Evolutionary conservation across 92 coral and sea anemone species (phyloP).

Genomic region (Bergia sp.): DNA sequence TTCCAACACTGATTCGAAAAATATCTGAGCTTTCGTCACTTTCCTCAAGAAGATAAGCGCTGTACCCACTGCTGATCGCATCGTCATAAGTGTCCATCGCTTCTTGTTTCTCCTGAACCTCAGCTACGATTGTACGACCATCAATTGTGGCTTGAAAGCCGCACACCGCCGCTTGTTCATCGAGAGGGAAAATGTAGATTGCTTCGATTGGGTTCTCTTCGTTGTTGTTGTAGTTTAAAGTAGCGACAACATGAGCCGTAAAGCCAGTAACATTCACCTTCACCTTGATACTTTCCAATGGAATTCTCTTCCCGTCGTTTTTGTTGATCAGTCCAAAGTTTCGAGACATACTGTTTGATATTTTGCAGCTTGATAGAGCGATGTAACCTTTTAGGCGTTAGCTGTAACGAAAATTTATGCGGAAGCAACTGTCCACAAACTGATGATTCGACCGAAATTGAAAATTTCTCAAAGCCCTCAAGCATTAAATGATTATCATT

Average conservation of each 20-base stretch:
- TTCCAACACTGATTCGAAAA: constrained; percentile 72
- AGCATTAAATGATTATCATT: too few relatives aligned
- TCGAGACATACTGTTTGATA: constrained; percentile 32
- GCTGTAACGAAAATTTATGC: background rate
- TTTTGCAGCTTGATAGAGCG: background rate
- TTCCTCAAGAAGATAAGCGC: constrained; percentile 74
- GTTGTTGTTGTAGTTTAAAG: constrained; percentile 75
- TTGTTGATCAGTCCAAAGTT: constrained; percentile 68
- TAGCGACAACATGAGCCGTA: constrained; percentile 80
- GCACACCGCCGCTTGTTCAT: constrained; percentile 72
- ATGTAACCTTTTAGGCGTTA: background rate
- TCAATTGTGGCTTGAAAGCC: constrained; percentile 79
- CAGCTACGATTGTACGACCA: constrained; percentile 67
- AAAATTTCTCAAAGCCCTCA: background rate
- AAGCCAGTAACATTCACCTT: constrained; percentile 78
- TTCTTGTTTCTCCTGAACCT: constrained; percentile 76
- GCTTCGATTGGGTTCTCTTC: constrained; percentile 86
- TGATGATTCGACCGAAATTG: background rate
- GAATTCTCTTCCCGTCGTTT: constrained; percentile 53
- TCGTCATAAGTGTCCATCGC: constrained; percentile 74
- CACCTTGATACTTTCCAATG: constrained; percentile 72
- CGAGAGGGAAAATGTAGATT: constrained; percentile 79
- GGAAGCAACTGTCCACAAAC: background rate
- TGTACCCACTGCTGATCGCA: constrained; percentile 72
- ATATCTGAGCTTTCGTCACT: constrained; percentile 73